phyloP scores from a whole-genome alignment of 1,140 invertebrate species.

The Euglossa dilemma region DNA sequence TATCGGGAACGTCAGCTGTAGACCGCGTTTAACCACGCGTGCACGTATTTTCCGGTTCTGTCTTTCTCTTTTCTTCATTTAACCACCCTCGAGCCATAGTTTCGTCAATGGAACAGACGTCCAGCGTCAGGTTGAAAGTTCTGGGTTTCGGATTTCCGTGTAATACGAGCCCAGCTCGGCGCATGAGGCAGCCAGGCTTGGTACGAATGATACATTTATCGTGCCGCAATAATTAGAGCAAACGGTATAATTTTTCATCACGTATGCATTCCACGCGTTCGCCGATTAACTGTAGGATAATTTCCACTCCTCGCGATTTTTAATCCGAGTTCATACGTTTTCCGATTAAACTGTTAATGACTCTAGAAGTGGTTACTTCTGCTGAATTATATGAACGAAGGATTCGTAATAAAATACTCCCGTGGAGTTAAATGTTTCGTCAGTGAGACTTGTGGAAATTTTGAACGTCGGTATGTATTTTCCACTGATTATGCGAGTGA shows the following conservation, averaged over 20 bases:
- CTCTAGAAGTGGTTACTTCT: neutral
- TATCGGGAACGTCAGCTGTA: slow-evolving; percentile 33
- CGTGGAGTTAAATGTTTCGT: too few relatives aligned
- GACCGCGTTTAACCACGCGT: slow-evolving; percentile 33
- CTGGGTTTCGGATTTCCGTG: slow-evolving; percentile 41
- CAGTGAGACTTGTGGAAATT: too few relatives aligned
- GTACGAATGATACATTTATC: neutral
- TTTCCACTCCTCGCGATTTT: neutral
- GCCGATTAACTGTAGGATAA: neutral
- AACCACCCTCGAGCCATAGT: neutral
- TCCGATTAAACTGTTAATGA: neutral
- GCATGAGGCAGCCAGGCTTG: neutral
- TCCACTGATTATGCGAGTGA: too few relatives aligned
- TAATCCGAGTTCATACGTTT: neutral
- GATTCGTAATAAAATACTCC: neutral
- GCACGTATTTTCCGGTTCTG: slow-evolving; percentile 24
- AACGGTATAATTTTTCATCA: neutral
- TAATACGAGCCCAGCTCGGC: slow-evolving; percentile 27
- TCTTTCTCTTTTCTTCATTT: slow-evolving; percentile 34
- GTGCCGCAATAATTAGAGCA: neutral
- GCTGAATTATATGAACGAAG: neutral
- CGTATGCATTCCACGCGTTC: neutral
- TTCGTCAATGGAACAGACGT: slow-evolving; percentile 34
- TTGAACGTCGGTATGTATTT: too few relatives aligned
- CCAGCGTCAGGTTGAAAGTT: slow-evolving; percentile 32